These are phyloP conservation scores for Eustalomyia histrio DNA, from an alignment of 2,888 invertebrate species.

Conservation along the genomic window DNA sequence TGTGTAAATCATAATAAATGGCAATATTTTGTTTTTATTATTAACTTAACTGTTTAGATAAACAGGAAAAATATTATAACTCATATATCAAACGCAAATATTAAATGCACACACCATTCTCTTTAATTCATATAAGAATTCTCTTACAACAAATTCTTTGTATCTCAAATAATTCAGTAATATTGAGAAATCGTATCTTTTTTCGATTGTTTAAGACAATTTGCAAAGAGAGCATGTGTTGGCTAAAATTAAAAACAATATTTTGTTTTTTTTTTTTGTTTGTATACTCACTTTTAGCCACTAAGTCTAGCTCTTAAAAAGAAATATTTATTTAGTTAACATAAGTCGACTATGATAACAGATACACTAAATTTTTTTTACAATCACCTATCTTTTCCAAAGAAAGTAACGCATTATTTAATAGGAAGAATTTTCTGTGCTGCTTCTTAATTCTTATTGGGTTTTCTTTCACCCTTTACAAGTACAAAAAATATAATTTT, in stretches of 20 bases:
- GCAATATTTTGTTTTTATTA: constrained; percentile 42
- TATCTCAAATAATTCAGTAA: not conserved
- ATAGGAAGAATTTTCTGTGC: no score
- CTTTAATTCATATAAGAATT: not conserved
- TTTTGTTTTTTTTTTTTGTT: no score
- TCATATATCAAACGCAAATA: not conserved
- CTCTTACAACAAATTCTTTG: not conserved
- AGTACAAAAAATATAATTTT: no score
- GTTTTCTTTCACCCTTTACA: no score
- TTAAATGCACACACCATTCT: not conserved
- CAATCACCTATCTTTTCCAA: no score
- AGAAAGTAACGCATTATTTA: no score
- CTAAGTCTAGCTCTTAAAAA: constrained; percentile 11
- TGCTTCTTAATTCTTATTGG: no score
- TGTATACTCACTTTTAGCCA: constrained; percentile 24
- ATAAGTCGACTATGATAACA: no score
- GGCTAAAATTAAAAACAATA: no score
- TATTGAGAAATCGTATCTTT: not conserved
- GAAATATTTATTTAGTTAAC: no score
- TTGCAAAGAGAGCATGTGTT: no score
- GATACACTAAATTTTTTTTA: no score
- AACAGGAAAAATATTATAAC: constrained; percentile 58
- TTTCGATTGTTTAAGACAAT: not conserved
- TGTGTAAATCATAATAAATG: constrained; percentile 31
- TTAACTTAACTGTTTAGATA: constrained; percentile 55